A percentile compares a stretch with the other conserved stretches of the same genome.
Evolutionary conservation across 2,888 invertebrate genomes (phyloP).

Genomic region (Zaprionus lineosus): DNA sequence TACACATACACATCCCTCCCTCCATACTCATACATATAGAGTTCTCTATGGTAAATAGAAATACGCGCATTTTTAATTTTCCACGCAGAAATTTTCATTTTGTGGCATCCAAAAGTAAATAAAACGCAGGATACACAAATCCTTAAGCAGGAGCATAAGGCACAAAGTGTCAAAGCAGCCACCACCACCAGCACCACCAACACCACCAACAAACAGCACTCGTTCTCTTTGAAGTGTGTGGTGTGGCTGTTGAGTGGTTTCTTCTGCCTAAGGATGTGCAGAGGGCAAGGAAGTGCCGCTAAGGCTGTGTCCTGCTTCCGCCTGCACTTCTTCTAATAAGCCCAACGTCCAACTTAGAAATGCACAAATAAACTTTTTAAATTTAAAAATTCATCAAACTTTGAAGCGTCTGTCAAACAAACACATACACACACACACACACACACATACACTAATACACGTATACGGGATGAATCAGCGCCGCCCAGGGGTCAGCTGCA

Average conservation of each 20-base stretch:
- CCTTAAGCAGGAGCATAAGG: neutral
- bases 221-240: constrained; percentile 56
- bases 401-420: constrained; percentile 67
- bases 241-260: neutral
- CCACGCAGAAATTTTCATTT: constrained; percentile 30
- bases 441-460: too few species aligned
- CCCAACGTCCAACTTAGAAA: constrained; percentile 67
- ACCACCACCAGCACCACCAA: neutral
- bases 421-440: too few species aligned
- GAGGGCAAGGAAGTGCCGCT: too few species aligned
- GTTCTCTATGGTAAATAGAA: constrained; percentile 47
- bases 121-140: constrained; percentile 12
- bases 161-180: constrained; percentile 46
- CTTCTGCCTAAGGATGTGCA: too few species aligned
- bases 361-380: constrained; percentile 78
- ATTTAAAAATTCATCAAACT: constrained; percentile 78
- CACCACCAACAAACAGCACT: too few species aligned
- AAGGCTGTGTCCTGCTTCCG: too few species aligned
- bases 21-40: too few species aligned
- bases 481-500: constrained; percentile 50
- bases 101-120: constrained; percentile 43
- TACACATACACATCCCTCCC: too few species aligned
- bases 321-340: constrained; percentile 67
- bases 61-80: constrained; percentile 46
- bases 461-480: too few species aligned